Percentiles rank a stretch among this genome's conserved stretches.
Evolutionary conservation across 2,113 vertebrate species (phyloP).

Genomic region (Heteronetta atricapilla): DNA sequence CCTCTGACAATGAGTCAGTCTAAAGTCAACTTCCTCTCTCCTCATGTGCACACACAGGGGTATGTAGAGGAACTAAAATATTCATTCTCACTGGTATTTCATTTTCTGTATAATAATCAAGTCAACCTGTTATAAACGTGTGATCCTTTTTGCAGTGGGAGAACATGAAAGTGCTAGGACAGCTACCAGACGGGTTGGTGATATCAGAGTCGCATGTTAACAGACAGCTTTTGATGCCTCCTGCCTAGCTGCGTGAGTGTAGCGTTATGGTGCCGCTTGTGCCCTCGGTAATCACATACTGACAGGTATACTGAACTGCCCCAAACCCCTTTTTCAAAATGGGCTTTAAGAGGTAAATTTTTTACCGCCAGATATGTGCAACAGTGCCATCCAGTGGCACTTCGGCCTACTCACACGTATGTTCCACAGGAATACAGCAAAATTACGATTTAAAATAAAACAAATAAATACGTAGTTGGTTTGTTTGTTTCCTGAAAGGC

Average conservation of each 20-base stretch:
- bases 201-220: neutral
- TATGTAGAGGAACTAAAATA: neutral
- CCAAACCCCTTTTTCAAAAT: neutral
- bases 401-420: neutral
- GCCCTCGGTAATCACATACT: neutral
- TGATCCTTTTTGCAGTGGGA: accelerated
- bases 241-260: neutral
- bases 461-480: neutral
- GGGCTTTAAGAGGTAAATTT: neutral
- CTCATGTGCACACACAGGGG: neutral
- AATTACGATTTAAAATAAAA: neutral
- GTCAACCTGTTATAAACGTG: accelerated
- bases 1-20: neutral
- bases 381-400: slow-evolving; percentile 79
- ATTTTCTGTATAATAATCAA: neutral
- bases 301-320: neutral
- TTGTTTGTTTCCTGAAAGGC: neutral
- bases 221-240: neutral
- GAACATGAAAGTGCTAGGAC: accelerated
- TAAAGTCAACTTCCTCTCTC: neutral
- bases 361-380: slow-evolving; percentile 54
- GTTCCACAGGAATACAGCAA: neutral
- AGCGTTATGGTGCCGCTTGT: neutral
- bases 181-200: neutral
- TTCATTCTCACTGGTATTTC: neutral